Conservation (phyloP, 2,888 invertebrate genomes). For the Pecten maximus region DNA sequence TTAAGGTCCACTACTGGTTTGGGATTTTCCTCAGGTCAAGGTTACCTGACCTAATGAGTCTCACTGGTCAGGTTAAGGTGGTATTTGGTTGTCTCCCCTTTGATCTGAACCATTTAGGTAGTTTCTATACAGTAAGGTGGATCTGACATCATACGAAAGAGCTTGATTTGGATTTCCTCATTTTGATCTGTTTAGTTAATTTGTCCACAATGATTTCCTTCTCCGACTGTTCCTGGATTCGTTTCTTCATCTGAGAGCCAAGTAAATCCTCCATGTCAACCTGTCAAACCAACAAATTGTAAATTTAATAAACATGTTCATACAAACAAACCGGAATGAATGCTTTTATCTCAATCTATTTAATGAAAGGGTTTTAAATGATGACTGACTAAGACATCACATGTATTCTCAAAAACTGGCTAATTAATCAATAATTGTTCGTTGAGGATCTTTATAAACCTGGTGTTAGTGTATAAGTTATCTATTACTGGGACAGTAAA, state of each 20-base stretch:
- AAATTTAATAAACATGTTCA: neutral
- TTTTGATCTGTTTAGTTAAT: constrained; percentile 53
- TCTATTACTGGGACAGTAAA: no score
- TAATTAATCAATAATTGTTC: no score
- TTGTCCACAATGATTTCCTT: constrained; percentile 57
- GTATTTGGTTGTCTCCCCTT: neutral
- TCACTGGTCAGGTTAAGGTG: neutral
- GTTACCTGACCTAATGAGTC: neutral
- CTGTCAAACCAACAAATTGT: constrained; percentile 85
- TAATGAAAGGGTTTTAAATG: no score
- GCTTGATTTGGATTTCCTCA: constrained; percentile 53
- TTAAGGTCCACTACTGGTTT: neutral
- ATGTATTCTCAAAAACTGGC: no score
- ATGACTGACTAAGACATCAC: no score
- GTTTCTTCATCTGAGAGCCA: constrained; percentile 94
- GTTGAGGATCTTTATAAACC: no score
- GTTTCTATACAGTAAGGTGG: neutral
- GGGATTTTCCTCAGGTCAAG: neutral
- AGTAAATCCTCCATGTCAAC: constrained; percentile 97
- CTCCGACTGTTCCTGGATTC: constrained; percentile 84
- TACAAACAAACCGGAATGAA: no score
- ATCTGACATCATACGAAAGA: constrained; percentile 40
- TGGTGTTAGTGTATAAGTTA: no score
- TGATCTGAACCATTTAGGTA: neutral
- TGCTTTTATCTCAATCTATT: no score